These are phyloP conservation scores for Periophthalmus magnuspinnatus DNA, from an alignment of 2,797 vertebrate genomes.

Conservation along the genomic window DNA sequence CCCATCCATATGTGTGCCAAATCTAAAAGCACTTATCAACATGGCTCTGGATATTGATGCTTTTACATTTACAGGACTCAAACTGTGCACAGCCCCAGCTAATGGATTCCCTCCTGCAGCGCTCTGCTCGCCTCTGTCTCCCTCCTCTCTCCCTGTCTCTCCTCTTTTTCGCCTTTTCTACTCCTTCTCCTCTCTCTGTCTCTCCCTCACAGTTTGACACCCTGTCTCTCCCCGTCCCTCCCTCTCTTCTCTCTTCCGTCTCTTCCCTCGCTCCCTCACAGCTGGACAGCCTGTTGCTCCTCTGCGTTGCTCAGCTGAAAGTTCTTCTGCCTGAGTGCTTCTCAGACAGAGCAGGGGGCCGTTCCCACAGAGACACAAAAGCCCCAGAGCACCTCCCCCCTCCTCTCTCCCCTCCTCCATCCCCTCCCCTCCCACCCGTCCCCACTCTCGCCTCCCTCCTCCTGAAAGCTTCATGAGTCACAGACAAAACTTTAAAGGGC, in stretches of 20 bases:
- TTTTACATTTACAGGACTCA: not conserved
- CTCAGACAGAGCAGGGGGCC: conserved; percentile 47
- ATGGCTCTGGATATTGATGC: not conserved
- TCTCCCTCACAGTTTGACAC: too few species aligned
- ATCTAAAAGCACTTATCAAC: too few species aligned
- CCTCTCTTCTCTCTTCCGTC: too few species aligned
- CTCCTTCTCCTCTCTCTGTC: not conserved
- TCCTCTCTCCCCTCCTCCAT: too few species aligned
- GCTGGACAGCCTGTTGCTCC: not conserved
- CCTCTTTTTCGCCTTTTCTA: too few species aligned
- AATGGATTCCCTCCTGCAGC: conserved; percentile 5
- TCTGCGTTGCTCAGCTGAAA: conserved; percentile 58
- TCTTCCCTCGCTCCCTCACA: not conserved
- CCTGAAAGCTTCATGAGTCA: too few species aligned
- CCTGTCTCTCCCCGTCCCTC: too few species aligned
- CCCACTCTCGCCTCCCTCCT: too few species aligned
- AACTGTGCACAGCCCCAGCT: not conserved
- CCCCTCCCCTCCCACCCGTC: too few species aligned
- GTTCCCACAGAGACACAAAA: conserved; percentile 63
- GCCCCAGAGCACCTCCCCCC: conserved; percentile 19
- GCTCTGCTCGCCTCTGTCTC: too few species aligned
- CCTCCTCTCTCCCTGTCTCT: conserved; percentile 2
- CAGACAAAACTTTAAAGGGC: too few species aligned
- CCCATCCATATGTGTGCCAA: too few species aligned
- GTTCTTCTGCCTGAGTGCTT: conserved; percentile 61